These are phyloP conservation scores for Pachypeltis micranthus DNA, from an alignment of 1,140 invertebrate genomes.

Conservation along the genomic window DNA sequence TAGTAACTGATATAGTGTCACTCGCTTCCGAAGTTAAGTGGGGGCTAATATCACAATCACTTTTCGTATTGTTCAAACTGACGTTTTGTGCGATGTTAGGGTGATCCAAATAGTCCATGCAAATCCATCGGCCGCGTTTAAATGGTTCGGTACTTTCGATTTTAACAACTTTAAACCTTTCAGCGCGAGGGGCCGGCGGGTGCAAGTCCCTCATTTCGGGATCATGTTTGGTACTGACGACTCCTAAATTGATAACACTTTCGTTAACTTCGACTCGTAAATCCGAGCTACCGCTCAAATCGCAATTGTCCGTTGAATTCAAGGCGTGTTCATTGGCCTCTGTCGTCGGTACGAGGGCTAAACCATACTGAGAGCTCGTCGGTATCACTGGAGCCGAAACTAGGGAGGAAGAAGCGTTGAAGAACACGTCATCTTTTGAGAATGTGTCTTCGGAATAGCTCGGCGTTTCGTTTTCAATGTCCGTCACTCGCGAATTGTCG, in stretches of 20 bases:
- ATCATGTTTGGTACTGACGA: conserved; percentile 42
- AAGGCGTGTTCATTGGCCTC: conserved; percentile 23
- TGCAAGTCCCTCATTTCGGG: conserved; percentile 55
- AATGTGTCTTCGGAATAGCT: conserved; percentile 74
- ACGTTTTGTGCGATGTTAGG: conserved; percentile 6
- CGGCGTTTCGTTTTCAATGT: conserved; percentile 69
- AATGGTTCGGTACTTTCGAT: conserved; percentile 91
- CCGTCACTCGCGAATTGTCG: conserved; percentile 66
- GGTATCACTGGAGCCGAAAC: conserved; percentile 68
- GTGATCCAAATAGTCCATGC: conserved; percentile 82
- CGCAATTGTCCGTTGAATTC: conserved; percentile 35
- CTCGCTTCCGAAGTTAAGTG: neutral
- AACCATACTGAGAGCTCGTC: conserved; percentile 68
- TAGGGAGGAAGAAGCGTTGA: conserved; percentile 59
- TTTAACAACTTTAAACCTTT: conserved; percentile 91
- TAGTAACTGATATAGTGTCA: neutral
- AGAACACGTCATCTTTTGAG: conserved; percentile 69
- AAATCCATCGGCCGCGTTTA: conserved; percentile 84
- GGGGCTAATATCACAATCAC: neutral
- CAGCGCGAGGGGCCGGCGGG: conserved; percentile 55
- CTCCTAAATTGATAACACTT: conserved; percentile 38
- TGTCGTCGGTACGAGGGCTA: conserved; percentile 55
- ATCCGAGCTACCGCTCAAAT: conserved; percentile 38
- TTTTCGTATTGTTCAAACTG: neutral
- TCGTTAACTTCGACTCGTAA: conserved; percentile 49